Evolutionary conservation across 2,888 invertebrate species (phyloP).

Genomic region (Acanthosepion pharaonis): DNA sequence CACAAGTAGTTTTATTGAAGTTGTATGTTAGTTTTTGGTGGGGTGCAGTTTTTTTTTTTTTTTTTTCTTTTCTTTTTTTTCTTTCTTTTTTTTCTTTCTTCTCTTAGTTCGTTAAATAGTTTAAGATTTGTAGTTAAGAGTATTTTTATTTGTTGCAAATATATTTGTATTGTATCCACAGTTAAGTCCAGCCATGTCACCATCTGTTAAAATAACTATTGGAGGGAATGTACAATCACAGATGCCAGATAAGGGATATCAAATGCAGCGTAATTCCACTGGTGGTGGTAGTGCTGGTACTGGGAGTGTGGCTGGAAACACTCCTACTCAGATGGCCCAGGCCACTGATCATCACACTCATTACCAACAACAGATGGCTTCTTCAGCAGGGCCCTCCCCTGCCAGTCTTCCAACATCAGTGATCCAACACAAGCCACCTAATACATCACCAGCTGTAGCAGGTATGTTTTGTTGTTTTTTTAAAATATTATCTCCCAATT

Average conservation of each 20-base stretch:
- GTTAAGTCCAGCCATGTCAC: conserved; percentile 54
- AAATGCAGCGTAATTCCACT: conserved; percentile 43
- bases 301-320: conserved; percentile 49
- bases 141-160: conserved; percentile 24
- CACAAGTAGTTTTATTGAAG: too few species aligned
- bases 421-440: conserved; percentile 52
- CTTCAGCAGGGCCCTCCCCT: conserved; percentile 47
- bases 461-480: conserved; percentile 4
- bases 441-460: conserved; percentile 51
- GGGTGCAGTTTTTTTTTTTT: too few species aligned
- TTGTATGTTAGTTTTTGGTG: too few species aligned
- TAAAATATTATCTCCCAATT: neutral
- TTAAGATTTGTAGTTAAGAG: neutral
- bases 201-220: conserved; percentile 61
- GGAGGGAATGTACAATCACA: conserved; percentile 52
- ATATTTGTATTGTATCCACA: conserved; percentile 14
- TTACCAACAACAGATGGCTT: conserved; percentile 45
- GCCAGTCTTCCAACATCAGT: conserved; percentile 51
- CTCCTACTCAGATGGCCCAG: conserved; percentile 49
- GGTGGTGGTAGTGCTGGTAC: conserved; percentile 14
- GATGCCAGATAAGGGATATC: conserved; percentile 35
- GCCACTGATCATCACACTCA: conserved; percentile 48
- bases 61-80: too few species aligned
- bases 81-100: too few species aligned
- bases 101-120: neutral